Conservation (phyloP, 2,888 invertebrate species). For the Opisthograptis luteolata region DNA sequence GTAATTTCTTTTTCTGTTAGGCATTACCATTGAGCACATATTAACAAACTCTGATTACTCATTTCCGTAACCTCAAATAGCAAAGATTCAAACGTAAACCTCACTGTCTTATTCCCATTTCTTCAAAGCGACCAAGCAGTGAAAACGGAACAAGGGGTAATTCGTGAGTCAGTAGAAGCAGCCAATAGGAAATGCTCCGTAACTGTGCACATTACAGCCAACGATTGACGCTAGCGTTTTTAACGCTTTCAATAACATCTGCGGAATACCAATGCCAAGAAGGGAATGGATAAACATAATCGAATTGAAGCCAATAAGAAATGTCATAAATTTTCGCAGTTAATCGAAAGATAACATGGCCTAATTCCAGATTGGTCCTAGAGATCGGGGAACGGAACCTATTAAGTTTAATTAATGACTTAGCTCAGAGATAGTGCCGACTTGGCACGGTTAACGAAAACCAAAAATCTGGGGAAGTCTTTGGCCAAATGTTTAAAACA, state of each 20-base stretch:
- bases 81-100: too few relatives aligned
- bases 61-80: too few relatives aligned
- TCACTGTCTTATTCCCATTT: too few relatives aligned
- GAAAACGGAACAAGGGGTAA: conserved; percentile 21
- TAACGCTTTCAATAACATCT: conserved; percentile 37
- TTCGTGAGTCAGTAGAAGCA: conserved; percentile 25
- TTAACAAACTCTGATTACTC: too few relatives aligned
- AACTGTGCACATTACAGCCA: conserved; percentile 36
- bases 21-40: too few relatives aligned
- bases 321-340: conserved; percentile 15
- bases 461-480: neutral
- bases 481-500: too few relatives aligned
- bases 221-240: conserved; percentile 38
- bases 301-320: conserved; percentile 12
- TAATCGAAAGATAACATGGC: conserved; percentile 24
- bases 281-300: conserved; percentile 26
- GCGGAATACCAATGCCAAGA: conserved; percentile 29
- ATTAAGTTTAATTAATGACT: conserved; percentile 24
- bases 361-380: conserved; percentile 19
- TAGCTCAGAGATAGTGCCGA: conserved; percentile 7
- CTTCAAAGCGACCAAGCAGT: conserved; percentile 7
- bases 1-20: too few relatives aligned
- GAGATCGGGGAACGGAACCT: conserved; percentile 15
- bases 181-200: conserved; percentile 35
- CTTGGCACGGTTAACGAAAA: neutral